A percentile compares a stretch with the other conserved stretches of the same genome.
Conservation (phyloP, 2,888 invertebrate species). For the Myopa tessellatipennis region DNA sequence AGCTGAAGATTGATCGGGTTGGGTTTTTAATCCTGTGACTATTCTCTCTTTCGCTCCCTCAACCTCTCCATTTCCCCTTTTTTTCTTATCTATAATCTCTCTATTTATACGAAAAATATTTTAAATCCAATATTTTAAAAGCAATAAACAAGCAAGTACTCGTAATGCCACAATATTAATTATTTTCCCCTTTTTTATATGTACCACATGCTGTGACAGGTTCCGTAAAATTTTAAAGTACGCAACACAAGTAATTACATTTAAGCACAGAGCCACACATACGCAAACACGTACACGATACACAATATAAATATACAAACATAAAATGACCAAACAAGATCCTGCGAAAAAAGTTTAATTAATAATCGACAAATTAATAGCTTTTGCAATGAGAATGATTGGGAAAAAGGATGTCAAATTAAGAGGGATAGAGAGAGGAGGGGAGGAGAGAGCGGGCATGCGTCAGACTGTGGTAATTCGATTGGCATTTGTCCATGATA, state of each 20-base stretch:
- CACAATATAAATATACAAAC: not conserved
- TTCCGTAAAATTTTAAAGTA: conserved; percentile 25
- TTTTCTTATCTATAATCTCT: too few species aligned
- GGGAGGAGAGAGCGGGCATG: not conserved
- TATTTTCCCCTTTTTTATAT: conserved; percentile 2
- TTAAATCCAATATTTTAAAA: not conserved
- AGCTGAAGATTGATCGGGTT: too few species aligned
- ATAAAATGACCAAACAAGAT: not conserved
- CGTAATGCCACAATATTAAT: not conserved
- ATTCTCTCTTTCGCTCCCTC: too few species aligned
- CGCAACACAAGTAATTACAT: conserved; percentile 17
- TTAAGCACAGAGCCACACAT: not conserved
- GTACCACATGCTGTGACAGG: conserved; percentile 24
- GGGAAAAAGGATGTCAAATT: conserved; percentile 30
- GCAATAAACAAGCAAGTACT: conserved; percentile 1
- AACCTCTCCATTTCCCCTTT: too few species aligned
- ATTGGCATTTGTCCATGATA: conserved; percentile 3
- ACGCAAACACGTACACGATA: not conserved
- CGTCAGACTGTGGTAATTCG: not conserved
- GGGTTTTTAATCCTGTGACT: too few species aligned
- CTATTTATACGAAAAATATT: not conserved
- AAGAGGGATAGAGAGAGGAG: not conserved
- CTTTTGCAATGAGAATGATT: conserved; percentile 18
- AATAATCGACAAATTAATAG: conserved; percentile 44
- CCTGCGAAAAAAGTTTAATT: conserved; percentile 40